phyloP scores from a whole-genome alignment of 2,888 invertebrate genomes.

The Tenodera sinensis region DNA sequence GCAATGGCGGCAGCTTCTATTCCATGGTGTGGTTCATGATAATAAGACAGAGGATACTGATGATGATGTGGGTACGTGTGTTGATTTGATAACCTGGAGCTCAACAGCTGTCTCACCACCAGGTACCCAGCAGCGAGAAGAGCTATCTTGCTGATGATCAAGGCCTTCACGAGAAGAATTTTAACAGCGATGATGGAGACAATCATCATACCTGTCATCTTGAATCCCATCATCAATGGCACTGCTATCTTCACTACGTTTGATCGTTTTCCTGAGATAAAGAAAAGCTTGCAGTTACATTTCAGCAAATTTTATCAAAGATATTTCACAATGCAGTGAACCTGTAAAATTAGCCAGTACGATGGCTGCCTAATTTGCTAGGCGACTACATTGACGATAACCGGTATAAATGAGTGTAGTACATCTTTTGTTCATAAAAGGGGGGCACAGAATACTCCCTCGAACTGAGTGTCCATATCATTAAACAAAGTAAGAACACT shows the following conservation, averaged over 20 bases:
- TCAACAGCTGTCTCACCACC: conserved; percentile 56
- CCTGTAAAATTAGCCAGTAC: too few species aligned
- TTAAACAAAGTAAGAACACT: too few species aligned
- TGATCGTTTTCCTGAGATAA: background rate
- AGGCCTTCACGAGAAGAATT: conserved; percentile 62
- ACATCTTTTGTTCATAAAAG: too few species aligned
- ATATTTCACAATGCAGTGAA: too few species aligned
- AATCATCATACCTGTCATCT: conserved; percentile 60
- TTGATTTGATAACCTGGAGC: conserved; percentile 36
- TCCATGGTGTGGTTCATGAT: background rate
- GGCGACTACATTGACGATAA: too few species aligned
- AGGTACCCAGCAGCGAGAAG: conserved; percentile 60
- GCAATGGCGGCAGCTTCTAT: background rate
- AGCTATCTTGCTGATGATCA: conserved; percentile 66
- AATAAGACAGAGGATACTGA: conserved; percentile 44
- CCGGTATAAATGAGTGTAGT: too few species aligned
- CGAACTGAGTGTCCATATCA: too few species aligned
- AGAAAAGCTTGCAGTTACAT: background rate
- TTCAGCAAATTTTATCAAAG: too few species aligned
- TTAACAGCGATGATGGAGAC: conserved; percentile 60
- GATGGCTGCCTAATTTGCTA: too few species aligned
- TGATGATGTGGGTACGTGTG: conserved; percentile 51
- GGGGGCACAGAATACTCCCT: too few species aligned
- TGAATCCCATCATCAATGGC: conserved; percentile 66
- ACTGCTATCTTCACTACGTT: conserved; percentile 56